Conservation (phyloP, 2,113 vertebrate genomes). For the Notothenia coriiceps region DNA sequence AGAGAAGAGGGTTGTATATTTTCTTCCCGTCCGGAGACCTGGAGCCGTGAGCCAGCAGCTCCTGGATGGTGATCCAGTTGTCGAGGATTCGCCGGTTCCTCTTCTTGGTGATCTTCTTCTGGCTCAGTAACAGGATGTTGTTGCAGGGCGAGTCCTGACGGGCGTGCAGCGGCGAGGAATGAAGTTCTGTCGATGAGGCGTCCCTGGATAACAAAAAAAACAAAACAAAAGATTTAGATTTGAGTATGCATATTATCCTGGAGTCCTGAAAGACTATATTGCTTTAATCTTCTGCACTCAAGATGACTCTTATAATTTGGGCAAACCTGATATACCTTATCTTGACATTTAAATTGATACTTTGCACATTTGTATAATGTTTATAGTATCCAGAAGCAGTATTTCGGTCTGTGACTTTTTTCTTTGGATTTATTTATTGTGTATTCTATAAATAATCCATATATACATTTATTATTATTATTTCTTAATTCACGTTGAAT, state of each 20-base stretch:
- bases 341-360: no score
- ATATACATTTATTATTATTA: no score
- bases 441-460: no score
- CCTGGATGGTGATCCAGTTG: constrained; percentile 93
- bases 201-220: constrained; percentile 58
- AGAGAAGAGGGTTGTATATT: constrained; percentile 89
- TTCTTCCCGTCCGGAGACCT: constrained; percentile 86
- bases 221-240: neutral
- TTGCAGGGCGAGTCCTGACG: constrained; percentile 28
- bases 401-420: no score
- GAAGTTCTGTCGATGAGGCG: constrained; percentile 43
- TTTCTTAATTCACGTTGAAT: no score
- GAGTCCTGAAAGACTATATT: no score
- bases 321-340: no score
- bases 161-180: constrained; percentile 62
- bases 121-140: constrained; percentile 87
- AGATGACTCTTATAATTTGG: no score
- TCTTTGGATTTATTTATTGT: no score
- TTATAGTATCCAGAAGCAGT: no score
- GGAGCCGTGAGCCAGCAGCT: constrained; percentile 89
- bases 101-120: constrained; percentile 86
- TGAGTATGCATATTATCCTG: neutral
- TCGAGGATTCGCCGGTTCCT: constrained; percentile 89
- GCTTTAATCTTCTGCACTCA: no score
- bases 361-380: no score